Conservation (phyloP, 2,888 invertebrate genomes). For the Flabesymbios commensalis region DNA sequence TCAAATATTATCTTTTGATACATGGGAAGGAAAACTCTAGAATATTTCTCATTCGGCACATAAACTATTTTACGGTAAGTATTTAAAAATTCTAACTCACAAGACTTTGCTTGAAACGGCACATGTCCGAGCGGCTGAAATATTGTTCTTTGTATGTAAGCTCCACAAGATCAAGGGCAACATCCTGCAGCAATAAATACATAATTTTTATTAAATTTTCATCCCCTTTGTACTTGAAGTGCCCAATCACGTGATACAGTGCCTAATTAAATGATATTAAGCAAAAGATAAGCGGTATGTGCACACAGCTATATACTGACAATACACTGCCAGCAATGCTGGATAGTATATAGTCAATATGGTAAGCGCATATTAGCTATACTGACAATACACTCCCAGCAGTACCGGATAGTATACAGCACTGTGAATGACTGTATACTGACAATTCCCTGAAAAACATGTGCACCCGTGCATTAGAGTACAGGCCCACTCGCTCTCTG, state of each 20-base stretch:
- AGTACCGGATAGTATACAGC: no score
- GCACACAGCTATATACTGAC: conserved; percentile 6
- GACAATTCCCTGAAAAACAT: no score
- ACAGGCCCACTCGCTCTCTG: no score
- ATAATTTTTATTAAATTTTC: neutral
- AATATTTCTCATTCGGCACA: neutral
- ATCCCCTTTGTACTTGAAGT: neutral
- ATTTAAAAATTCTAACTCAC: conserved; percentile 71
- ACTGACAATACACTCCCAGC: no score
- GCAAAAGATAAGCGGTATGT: neutral
- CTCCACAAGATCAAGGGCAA: conserved; percentile 93
- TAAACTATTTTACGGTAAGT: neutral
- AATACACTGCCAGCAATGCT: no score
- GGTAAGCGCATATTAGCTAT: no score
- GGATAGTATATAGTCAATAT: no score
- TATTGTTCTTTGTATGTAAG: conserved; percentile 97
- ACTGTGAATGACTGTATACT: no score
- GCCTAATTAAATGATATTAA: neutral
- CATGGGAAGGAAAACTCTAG: no score
- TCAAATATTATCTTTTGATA: no score
- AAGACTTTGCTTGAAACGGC: conserved; percentile 86
- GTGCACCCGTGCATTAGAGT: no score
- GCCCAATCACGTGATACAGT: neutral
- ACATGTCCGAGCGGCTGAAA: conserved; percentile 98
- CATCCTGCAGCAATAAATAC: conserved; percentile 63